Conservation (phyloP, 1,140 invertebrate genomes). For the Calephelis virginiensis region DNA sequence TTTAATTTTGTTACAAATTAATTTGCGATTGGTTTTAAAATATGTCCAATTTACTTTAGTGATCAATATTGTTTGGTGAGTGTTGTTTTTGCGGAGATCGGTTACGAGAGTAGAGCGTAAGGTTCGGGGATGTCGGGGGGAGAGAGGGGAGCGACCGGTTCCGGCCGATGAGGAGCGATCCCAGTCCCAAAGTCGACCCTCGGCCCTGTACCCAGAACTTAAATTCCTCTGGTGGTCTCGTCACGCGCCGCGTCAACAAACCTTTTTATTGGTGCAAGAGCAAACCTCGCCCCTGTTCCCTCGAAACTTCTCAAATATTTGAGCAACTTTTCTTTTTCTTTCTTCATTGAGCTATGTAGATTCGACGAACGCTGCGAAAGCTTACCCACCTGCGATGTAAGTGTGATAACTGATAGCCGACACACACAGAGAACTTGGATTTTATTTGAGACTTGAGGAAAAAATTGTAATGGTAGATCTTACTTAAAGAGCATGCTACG, state of each 20-base stretch:
- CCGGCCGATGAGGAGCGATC: constrained; percentile 14
- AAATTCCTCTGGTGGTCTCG: constrained; percentile 23
- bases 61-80: constrained; percentile 5
- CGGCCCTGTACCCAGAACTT: constrained; percentile 23
- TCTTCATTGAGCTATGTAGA: constrained; percentile 5
- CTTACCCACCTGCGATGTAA: constrained; percentile 7
- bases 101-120: constrained; percentile 18
- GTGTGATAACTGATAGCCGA: neutral
- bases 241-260: constrained; percentile 41
- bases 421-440: neutral
- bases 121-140: constrained; percentile 21
- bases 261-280: constrained; percentile 52
- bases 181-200: constrained; percentile 1
- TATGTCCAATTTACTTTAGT: constrained; percentile 4
- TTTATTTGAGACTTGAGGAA: no score
- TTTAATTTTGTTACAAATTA: no score
- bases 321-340: constrained; percentile 13
- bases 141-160: constrained; percentile 31
- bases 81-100: constrained; percentile 15
- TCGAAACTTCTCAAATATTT: constrained; percentile 33
- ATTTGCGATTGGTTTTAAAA: no score
- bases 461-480: no score
- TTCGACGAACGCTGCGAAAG: constrained; percentile 6
- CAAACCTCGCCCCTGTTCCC: constrained; percentile 40
- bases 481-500: no score